Evolutionary conservation across 2,113 vertebrate genomes (phyloP), one percentile per base, ranked within the genome.

Genomic region (Equus quagga): DNA sequence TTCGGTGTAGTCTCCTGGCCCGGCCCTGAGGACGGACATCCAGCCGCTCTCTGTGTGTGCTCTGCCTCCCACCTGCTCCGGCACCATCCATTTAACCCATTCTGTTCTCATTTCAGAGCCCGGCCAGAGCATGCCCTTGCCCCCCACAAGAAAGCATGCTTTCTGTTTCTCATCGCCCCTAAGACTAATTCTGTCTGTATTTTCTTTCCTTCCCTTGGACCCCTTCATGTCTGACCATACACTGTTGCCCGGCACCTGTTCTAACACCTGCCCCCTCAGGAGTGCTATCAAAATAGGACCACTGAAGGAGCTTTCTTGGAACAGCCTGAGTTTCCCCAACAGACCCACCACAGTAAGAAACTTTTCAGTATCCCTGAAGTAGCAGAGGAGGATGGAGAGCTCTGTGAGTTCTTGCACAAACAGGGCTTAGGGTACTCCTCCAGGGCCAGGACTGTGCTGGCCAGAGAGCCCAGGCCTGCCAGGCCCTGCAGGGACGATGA

Each of bases 181-280:
- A 98, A 99, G 99, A 99, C 99, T 99, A 99, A 99, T 99, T 99
- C 99, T 99, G 99, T 99, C 99, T 99, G 99, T 99, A 99, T 99
- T 99, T 99, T 99, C 98, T 99, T 98, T 99, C 92, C 96, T 93
- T 70, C 96, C 95, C 97, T 82, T n/a, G 85, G 93, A 94, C 98
- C 97, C 98, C 99, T 99, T 99, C 99, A 98, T 98, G 98, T 98
- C 98, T 98, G 98, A 98, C 98, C 99, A 98, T 99, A 98, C 98
- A 95, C 99, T 98, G 72, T 21, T 98, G 94, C 91, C 97, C 92
- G 96, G 85, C 88, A 87, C 98, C 97, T 79, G 51, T 70, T 92
- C 33, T 99, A 99, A 99, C 98, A 98, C 97, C 75, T 41, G 36
- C 36, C 96, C 96, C 98, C 98, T 98, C 98, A 99, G 99, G 99